Evolutionary conservation across 2,797 vertebrate genomes (phyloP), one percentile per base, ranked within the genome.

Genomic region (Crax fasciolata): DNA sequence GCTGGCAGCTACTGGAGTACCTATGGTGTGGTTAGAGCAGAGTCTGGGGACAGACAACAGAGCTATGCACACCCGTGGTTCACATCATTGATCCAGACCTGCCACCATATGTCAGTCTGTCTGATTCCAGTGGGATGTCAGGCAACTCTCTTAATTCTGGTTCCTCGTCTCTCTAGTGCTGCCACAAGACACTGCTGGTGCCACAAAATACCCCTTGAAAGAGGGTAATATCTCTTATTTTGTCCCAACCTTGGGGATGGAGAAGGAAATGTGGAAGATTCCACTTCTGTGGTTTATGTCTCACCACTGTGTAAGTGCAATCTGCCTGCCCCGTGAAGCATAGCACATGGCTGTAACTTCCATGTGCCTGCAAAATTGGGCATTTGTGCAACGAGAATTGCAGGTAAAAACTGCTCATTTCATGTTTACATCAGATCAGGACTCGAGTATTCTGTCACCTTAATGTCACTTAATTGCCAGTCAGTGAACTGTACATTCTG

Each of bases 21-120:
- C 39, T 35, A 17, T 39, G 23, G 7, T 32, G 28, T 2, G 48
- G 39, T 55, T 78, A n/a, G 44, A 81, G 19, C 44, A 80, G 48
- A 20, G 18, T 3, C 2, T 81, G 39, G 16, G 18, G 9, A 27
- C 44, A 63, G 25, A 38, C 4, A 59, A 27, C 5, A 3, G 0
- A 2, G 6, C 13, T 18, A 11, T 19, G 11, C 24, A 13, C 1
- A 32, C 11, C 14, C 46, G 77, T 5, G 23, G 10, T 59, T 94
- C 1, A 1, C 25, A 24, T 38, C 35, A 51, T 23, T 68, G 61
- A 30, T 49, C 9, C 6, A 63, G 39, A 70, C 30, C 16, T 80
- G 24, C 7, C 38, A 21, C 30, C 4, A 0, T 49, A 25, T 28
- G 19, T 89, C 16, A 8, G 19, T 48, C 46, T 75, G 24, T 16